These are phyloP conservation scores for Drosophila algonquin DNA, from an alignment of 2,888 invertebrate genomes.

Conservation along the genomic window DNA sequence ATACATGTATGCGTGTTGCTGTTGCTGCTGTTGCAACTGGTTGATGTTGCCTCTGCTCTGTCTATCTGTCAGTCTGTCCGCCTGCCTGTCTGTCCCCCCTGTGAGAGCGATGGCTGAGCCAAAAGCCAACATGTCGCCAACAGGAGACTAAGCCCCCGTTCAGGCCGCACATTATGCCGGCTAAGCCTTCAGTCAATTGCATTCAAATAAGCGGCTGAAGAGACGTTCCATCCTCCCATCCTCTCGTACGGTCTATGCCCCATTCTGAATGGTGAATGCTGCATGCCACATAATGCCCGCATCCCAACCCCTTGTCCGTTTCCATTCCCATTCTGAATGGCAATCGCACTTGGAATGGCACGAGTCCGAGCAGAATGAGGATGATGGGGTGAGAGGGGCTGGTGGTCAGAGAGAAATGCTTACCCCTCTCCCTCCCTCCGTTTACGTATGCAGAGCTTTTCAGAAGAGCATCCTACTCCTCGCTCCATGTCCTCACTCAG, in stretches of 20 bases:
- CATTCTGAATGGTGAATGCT: neutral
- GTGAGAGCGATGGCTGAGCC: slow-evolving; percentile 56
- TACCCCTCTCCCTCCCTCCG: slow-evolving; percentile 18
- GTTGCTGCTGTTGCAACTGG: slow-evolving; percentile 38
- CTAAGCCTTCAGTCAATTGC: slow-evolving; percentile 75
- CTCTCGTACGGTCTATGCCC: neutral
- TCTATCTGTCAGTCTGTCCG: slow-evolving; percentile 14
- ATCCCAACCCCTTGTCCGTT: neutral
- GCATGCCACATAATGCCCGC: neutral
- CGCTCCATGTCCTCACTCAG: slow-evolving; percentile 37
- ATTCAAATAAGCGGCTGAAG: slow-evolving; percentile 70
- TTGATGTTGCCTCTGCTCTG: slow-evolving; percentile 35
- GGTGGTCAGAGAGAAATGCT: slow-evolving; percentile 12
- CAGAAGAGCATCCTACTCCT: slow-evolving; percentile 8
- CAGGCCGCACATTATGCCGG: slow-evolving; percentile 64
- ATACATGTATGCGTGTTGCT: slow-evolving; percentile 73
- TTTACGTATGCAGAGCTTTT: slow-evolving; percentile 48
- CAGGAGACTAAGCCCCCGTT: slow-evolving; percentile 60
- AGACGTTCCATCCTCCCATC: neutral
- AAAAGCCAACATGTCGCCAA: slow-evolving; percentile 76
- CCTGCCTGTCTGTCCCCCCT: slow-evolving; percentile 12
- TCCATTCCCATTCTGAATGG: slow-evolving; percentile 4
- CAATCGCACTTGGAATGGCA: slow-evolving; percentile 12
- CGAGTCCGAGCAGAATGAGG: slow-evolving; percentile 5
- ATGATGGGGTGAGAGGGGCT: neutral